A percentile compares a stretch with the other conserved stretches of the same genome.
Evolutionary conservation across 2,888 invertebrate genomes (phyloP).

Genomic region (Drosophila sordidula): DNA sequence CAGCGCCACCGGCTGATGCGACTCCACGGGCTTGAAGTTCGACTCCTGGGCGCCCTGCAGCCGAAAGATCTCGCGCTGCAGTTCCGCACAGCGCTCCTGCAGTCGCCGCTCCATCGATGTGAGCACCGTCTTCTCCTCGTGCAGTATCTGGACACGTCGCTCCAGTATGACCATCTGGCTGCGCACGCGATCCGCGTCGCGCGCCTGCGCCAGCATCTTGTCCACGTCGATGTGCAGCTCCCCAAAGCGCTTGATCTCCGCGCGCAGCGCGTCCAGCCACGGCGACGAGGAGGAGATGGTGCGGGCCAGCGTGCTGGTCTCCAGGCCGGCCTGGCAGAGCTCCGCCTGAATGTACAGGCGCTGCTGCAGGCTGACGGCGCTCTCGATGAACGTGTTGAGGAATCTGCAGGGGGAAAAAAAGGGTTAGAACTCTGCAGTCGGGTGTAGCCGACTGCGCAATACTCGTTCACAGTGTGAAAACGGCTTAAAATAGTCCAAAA

Average conservation of each 20-base stretch:
- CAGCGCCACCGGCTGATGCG: constrained; percentile 81
- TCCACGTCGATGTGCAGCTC: constrained; percentile 92
- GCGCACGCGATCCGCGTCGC: constrained; percentile 89
- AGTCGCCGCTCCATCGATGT: constrained; percentile 90
- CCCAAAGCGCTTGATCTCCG: constrained; percentile 91
- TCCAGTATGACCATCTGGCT: constrained; percentile 90
- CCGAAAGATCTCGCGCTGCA: constrained; percentile 89
- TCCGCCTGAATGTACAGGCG: constrained; percentile 94
- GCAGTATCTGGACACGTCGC: constrained; percentile 90
- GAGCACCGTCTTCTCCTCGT: constrained; percentile 91
- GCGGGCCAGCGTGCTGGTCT: constrained; percentile 86
- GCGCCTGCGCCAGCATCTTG: constrained; percentile 89
- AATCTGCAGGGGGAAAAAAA: no score
- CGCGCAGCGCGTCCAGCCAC: constrained; percentile 88
- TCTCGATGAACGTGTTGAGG: constrained; percentile 92
- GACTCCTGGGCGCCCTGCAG: constrained; percentile 85
- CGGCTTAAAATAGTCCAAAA: no score
- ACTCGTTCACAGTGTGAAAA: no score
- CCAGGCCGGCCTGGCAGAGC: constrained; percentile 92
- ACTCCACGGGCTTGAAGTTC: constrained; percentile 83
- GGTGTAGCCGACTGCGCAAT: no score
- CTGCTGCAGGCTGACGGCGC: constrained; percentile 91
- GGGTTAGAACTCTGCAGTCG: no score
- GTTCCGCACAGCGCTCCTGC: constrained; percentile 91
- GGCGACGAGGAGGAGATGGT: constrained; percentile 88